Evolutionary conservation across 2,888 invertebrate species (phyloP).

Genomic region (Drosophila koepferae): DNA sequence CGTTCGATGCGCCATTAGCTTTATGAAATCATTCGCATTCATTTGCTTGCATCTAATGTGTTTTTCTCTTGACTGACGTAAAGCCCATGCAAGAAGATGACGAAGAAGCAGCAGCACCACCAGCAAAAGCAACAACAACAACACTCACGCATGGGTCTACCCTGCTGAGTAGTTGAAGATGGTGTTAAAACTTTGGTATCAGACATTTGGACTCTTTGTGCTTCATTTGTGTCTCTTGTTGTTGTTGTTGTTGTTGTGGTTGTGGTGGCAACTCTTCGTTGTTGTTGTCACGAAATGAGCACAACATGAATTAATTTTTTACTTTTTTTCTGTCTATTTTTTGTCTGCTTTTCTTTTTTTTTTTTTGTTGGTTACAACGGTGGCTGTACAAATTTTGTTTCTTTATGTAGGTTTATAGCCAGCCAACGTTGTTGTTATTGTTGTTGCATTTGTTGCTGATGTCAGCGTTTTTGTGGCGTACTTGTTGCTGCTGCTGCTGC

Average conservation of each 20-base stretch:
- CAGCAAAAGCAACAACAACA: slow-evolving; percentile 8
- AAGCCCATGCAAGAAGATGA: slow-evolving; percentile 11
- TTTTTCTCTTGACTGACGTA: slow-evolving; percentile 33
- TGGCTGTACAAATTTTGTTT: slow-evolving; percentile 59
- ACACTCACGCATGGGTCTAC: slow-evolving; percentile 15
- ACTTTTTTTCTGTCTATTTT: slow-evolving; percentile 35
- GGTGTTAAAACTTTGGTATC: slow-evolving; percentile 44
- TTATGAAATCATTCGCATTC: slow-evolving; percentile 32
- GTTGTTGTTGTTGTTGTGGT: slow-evolving; percentile 17
- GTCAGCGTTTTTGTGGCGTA: slow-evolving; percentile 35
- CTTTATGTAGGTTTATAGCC: slow-evolving; percentile 78
- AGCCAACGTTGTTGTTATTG: slow-evolving; percentile 37
- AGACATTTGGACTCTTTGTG: slow-evolving; percentile 30
- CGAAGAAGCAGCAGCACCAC: slow-evolving; percentile 7
- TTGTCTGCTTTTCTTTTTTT: slow-evolving; percentile 19
- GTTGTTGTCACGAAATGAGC: slow-evolving; percentile 71
- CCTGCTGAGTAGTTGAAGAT: slow-evolving; percentile 9
- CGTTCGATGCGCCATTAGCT: slow-evolving; percentile 35
- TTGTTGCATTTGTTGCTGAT: slow-evolving; percentile 20
- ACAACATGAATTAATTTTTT: slow-evolving; percentile 78
- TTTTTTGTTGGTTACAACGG: slow-evolving; percentile 46
- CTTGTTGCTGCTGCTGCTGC: slow-evolving; percentile 24
- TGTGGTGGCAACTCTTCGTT: slow-evolving; percentile 21
- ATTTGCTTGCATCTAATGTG: slow-evolving; percentile 11
- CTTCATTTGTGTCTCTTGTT: slow-evolving; percentile 26